Base-by-base conservation (phyloP, 2,888 invertebrate genomes). In the Piscicola geometra region DNA sequence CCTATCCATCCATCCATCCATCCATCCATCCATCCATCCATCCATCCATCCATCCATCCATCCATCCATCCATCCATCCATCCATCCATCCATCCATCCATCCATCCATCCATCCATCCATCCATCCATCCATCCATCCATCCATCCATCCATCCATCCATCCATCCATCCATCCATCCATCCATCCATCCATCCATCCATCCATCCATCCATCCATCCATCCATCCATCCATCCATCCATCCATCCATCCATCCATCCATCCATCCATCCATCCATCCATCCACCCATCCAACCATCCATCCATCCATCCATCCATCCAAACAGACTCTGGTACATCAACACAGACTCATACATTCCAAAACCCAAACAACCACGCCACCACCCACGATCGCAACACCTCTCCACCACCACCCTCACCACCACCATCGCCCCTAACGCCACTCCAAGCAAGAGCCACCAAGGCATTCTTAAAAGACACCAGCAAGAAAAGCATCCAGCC, bases 251-350 rank as follows among this genome's bases (percentile, higher is more conserved):
- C 60, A 56, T 56, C 60, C n/a, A 56, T 21, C 15, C 60, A 56
- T 25, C 3, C 60, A 21, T n/a, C 3, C 5, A 68, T 32, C 68
- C 68, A 68, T 32, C 68, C 25, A n/a, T 32, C 25, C 68, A 68
- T 68, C 68, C 30, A 33, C 41, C 33, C 33, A 69, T 69, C 2
- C 3, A 69, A 2, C 35, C 67, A 67, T 30, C 32, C 28, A 67
- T 30, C 67, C 25, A 67, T 67, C 12, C 35, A 12, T 25, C 25
- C n/a, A 30, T 36, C 21, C 28, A 41, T 70, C 15, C 35, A 25
- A 3, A 2, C 64, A 73, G 73, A 25, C 3, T 73, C 21, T 73
- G 73, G 73, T 73, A 73, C 73, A 73, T 73, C 2, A 60, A 73
- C 35, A 73, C 64, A 3, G 30, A 33, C 1, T 36, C 33, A 2